phyloP scores from a whole-genome alignment of 2,888 invertebrate species.

The Orthosia incerta region DNA sequence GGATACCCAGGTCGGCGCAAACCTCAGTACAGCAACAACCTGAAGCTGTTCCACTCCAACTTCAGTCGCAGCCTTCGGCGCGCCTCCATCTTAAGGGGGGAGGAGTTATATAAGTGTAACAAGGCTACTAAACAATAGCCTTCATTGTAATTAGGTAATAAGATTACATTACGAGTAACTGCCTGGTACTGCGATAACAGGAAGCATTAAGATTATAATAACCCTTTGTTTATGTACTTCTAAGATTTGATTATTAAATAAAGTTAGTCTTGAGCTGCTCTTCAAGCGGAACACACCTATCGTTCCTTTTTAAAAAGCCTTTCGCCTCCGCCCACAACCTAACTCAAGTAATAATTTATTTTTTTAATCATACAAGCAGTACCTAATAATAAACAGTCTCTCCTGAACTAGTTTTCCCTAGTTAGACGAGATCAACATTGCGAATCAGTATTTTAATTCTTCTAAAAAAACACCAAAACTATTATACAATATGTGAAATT shows the following conservation, averaged over 20 bases:
- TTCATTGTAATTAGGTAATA: not conserved
- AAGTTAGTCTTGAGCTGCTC: not conserved
- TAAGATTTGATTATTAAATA: not conserved
- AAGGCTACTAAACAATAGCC: not conserved
- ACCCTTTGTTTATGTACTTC: not conserved
- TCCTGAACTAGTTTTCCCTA: not conserved
- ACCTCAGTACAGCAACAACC: conserved; percentile 7
- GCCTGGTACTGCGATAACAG: conserved; percentile 1
- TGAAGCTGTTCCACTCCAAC: conserved; percentile 3
- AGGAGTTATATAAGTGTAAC: conserved; percentile 14
- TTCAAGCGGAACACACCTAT: not conserved
- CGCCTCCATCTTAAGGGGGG: conserved; percentile 26
- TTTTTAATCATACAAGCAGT: no score
- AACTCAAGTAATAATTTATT: not conserved
- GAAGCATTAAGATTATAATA: not conserved
- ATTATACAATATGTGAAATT: not conserved
- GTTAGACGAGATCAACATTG: conserved; percentile 1
- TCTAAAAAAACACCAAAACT: not conserved
- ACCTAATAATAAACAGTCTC: no score
- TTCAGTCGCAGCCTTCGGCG: conserved; percentile 16
- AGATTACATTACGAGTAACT: no score
- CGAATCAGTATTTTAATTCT: conserved; percentile 1
- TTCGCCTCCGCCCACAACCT: no score
- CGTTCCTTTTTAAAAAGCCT: conserved; percentile 4
- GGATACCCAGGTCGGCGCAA: conserved; percentile 15